phyloP scores from a whole-genome alignment of 2,797 vertebrate genomes.

The Sebastes itinus region DNA sequence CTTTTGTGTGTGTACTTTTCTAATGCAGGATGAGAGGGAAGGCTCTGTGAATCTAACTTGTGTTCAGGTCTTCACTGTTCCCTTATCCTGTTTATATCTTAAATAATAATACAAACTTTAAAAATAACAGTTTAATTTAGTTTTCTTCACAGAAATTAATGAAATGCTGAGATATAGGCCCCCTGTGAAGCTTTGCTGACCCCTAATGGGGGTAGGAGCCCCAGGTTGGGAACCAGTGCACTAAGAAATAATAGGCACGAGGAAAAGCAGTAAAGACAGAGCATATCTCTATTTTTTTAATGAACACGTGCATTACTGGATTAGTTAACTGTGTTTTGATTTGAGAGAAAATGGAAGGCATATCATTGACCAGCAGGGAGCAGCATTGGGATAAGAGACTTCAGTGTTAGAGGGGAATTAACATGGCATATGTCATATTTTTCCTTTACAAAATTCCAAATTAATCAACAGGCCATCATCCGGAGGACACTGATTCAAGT shows the following conservation, averaged over 20 bases:
- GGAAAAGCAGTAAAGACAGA: not conserved
- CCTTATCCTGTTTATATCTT: no score
- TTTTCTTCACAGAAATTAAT: no score
- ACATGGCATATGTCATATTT: not conserved
- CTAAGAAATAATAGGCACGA: not conserved
- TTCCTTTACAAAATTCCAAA: not conserved
- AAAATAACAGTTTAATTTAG: no score
- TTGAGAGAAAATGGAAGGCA: not conserved
- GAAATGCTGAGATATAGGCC: no score
- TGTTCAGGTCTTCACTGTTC: no score
- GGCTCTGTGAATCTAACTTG: no score
- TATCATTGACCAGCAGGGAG: conserved; percentile 55
- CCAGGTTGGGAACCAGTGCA: not conserved
- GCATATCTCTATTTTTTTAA: not conserved
- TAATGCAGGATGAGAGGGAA: no score
- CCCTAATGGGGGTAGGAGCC: no score
- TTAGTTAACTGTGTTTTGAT: not conserved
- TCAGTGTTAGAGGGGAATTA: not conserved
- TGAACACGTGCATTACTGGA: not conserved
- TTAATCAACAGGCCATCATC: not conserved
- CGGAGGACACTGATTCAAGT: not conserved
- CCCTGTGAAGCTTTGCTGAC: no score
- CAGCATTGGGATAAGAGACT: conserved; percentile 25
- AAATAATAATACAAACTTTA: no score
- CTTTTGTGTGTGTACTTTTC: no score